phyloP scores from a whole-genome alignment of 2,797 vertebrate genomes.

The Leucoraja ocellata region DNA sequence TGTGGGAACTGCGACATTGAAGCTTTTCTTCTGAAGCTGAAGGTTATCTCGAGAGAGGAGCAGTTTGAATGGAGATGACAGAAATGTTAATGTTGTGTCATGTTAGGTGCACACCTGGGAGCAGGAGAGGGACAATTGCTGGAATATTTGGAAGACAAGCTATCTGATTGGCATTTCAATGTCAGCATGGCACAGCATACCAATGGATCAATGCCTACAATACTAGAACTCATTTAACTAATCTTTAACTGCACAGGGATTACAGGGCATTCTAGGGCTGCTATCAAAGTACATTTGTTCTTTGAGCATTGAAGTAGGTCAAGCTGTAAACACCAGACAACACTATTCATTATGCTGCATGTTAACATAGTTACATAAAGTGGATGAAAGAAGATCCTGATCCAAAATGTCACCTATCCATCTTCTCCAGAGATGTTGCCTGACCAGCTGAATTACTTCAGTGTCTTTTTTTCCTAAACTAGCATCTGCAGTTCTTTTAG shows the following conservation, averaged over 20 bases:
- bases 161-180: background rate
- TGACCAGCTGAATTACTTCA: too few species aligned
- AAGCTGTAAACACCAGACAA: background rate
- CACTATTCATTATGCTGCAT: background rate
- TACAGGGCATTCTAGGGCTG: background rate
- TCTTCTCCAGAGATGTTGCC: too few species aligned
- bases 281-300: background rate
- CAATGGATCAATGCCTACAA: too few species aligned
- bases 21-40: background rate
- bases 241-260: background rate
- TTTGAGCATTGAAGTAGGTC: background rate
- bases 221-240: background rate
- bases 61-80: background rate
- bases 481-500: too few species aligned
- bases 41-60: background rate
- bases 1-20: background rate
- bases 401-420: too few species aligned
- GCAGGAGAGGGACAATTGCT: background rate
- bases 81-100: background rate
- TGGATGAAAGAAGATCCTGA: background rate
- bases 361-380: background rate
- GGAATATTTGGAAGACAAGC: background rate
- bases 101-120: too few species aligned
- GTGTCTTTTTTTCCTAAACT: too few species aligned
- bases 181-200: background rate